Percentiles rank a stretch among this genome's conserved stretches.
Evolutionary conservation across 2,888 invertebrate species (phyloP).

Genomic region (Noctua comes): DNA sequence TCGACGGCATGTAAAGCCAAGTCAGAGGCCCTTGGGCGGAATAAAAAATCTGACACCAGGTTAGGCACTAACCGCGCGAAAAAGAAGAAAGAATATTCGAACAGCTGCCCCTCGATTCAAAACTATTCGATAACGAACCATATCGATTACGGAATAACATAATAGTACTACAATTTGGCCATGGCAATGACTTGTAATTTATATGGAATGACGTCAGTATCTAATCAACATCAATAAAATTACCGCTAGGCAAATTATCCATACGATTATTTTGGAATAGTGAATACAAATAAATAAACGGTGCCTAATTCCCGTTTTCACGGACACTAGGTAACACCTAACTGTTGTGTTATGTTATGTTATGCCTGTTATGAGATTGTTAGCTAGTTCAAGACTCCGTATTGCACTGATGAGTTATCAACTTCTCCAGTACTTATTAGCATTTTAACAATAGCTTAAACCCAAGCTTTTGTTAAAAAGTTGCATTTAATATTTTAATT

Average conservation of each 20-base stretch:
- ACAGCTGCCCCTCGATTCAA: not conserved
- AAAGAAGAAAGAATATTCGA: not conserved
- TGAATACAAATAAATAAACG: not conserved
- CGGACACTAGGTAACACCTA: not conserved
- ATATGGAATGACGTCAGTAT: slow-evolving; percentile 5
- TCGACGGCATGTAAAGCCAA: too few species aligned
- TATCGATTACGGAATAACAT: slow-evolving; percentile 13
- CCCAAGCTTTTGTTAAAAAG: not conserved
- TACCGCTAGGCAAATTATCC: not conserved
- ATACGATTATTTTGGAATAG: not conserved
- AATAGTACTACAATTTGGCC: not conserved
- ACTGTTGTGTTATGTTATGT: too few species aligned
- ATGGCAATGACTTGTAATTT: slow-evolving; percentile 7
- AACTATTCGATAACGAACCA: not conserved
- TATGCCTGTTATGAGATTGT: not conserved
- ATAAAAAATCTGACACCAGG: too few species aligned
- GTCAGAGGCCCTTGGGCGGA: too few species aligned
- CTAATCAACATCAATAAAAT: slow-evolving; percentile 8
- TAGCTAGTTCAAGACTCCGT: not conserved
- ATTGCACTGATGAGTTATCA: not conserved
- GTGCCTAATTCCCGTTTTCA: not conserved
- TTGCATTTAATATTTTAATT: too few species aligned
- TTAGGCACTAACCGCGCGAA: too few species aligned
- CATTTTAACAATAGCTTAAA: not conserved
- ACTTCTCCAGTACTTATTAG: not conserved